Base-by-base conservation (phyloP, 2,797 vertebrate genomes). In the Macrochelys suwanniensis region DNA sequence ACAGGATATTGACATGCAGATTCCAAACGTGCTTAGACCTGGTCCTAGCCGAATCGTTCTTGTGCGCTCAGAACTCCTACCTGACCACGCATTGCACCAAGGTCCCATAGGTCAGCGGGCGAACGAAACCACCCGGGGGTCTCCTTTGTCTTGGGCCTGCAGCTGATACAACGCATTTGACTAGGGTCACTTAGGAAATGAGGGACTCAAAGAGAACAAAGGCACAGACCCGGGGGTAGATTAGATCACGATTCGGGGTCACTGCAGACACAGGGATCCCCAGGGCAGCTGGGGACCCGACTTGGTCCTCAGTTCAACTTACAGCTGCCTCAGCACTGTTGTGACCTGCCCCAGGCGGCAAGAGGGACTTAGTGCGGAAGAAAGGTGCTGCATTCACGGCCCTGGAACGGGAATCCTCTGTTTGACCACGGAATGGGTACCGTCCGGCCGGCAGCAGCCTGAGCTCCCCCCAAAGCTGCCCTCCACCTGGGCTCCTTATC, bases 151-250 rank as follows among this genome's bases (percentile, higher is more conserved):
- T 42, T 42, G 23, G 45, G 9, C 2, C n/a, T 53, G 26, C 13
- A 45, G 31, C 3, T 28, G 61, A 16, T 1, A 85, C 86, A 89
- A 93, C 12, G 0, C 59, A 33, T 49, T 45, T 84, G n/a, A 59
- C 0, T 0, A 61, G 85, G 5, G 2, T 54, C 2, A 90, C 37
- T 42, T 76, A 11, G 0, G 0, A 45, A 85, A 50, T 53, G 3
- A 76, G 80, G 77, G 17, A 16, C 31, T 31, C 16, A 84, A 13
- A 88, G 91, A 92, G 45, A 21, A 59, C 7, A 7, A 77, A 93
- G 9, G 2, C 2, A 19, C 61, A 9, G 15, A 33, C 1, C 37
- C 9, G 71, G 37, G 68, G 2, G 4, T 76, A 91, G 26, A 1
- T 23, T 92, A 23, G 21, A 45, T 13, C 26, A 42, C 3, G 42